phyloP scores from a whole-genome alignment of 2,888 invertebrate species.

The Metacarcinus magister region DNA sequence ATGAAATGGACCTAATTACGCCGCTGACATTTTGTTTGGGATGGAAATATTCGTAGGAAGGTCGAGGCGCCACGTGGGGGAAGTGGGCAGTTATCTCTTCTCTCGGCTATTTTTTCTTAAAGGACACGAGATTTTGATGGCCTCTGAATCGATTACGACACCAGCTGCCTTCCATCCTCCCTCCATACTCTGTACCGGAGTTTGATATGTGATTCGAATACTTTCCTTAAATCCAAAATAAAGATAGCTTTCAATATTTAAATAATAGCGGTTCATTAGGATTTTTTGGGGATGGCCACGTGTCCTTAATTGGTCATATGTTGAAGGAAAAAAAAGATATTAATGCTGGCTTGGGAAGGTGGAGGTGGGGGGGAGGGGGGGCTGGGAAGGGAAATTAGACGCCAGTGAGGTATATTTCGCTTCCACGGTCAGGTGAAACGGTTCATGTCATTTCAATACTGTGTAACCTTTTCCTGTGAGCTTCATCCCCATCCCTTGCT shows the following conservation, averaged over 20 bases:
- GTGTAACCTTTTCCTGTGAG: not conserved
- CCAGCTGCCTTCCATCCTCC: not conserved
- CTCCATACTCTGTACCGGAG: not conserved
- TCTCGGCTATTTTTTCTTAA: not conserved
- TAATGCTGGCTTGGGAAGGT: not conserved
- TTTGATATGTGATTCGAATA: not conserved
- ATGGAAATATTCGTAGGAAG: slow-evolving; percentile 12
- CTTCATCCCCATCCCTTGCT: not conserved
- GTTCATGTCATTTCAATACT: not conserved
- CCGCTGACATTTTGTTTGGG: not conserved
- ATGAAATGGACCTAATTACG: slow-evolving; percentile 18
- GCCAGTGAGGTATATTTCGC: not conserved
- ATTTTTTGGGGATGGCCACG: not conserved
- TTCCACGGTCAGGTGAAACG: not conserved
- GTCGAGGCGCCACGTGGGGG: slow-evolving; percentile 38
- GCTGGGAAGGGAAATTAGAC: not conserved
- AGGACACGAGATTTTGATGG: slow-evolving; percentile 46
- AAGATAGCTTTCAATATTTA: not conserved
- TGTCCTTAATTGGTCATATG: not conserved
- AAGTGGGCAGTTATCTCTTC: slow-evolving; percentile 19
- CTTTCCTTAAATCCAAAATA: not conserved
- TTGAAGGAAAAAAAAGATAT: not conserved
- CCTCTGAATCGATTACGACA: slow-evolving; percentile 13
- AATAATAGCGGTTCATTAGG: not conserved
- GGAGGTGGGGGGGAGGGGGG: too few species aligned